Evolutionary conservation across 2,797 vertebrate species (phyloP).

Genomic region (Girardinus metallicus): DNA sequence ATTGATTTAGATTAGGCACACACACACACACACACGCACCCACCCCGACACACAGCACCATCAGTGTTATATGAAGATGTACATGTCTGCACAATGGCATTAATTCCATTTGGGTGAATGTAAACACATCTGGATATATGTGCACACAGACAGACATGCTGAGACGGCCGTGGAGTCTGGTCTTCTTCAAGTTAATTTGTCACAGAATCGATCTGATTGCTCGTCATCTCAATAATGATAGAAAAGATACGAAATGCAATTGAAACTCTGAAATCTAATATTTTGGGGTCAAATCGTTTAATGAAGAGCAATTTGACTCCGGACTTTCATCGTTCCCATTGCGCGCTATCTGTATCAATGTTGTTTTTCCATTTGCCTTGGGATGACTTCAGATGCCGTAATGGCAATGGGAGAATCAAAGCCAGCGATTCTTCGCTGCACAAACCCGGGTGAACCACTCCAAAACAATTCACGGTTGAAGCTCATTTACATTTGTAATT

Average conservation of each 20-base stretch:
- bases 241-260: constrained; percentile 81
- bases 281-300: constrained; percentile 81
- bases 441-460: not conserved
- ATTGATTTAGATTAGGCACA: constrained; percentile 14
- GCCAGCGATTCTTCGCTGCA: not conserved
- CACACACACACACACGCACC: not conserved
- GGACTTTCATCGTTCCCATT: constrained; percentile 56
- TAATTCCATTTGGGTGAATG: constrained; percentile 57
- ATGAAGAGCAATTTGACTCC: constrained; percentile 81
- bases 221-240: constrained; percentile 85
- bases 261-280: constrained; percentile 81
- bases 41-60: constrained; percentile 1
- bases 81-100: constrained; percentile 61
- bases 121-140: constrained; percentile 53
- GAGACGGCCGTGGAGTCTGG: constrained; percentile 75
- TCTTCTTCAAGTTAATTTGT: constrained; percentile 80
- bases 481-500: not conserved
- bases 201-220: constrained; percentile 76
- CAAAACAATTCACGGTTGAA: not conserved
- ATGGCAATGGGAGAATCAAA: not conserved
- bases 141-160: constrained; percentile 36
- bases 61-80: constrained; percentile 42
- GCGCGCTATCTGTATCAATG: constrained; percentile 61
- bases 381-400: constrained; percentile 18
- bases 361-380: constrained; percentile 41